Percentiles rank a stretch among this genome's conserved stretches.
Evolutionary conservation across 2,888 invertebrate genomes (phyloP).

Genomic region (Eremobia ochroleuca): DNA sequence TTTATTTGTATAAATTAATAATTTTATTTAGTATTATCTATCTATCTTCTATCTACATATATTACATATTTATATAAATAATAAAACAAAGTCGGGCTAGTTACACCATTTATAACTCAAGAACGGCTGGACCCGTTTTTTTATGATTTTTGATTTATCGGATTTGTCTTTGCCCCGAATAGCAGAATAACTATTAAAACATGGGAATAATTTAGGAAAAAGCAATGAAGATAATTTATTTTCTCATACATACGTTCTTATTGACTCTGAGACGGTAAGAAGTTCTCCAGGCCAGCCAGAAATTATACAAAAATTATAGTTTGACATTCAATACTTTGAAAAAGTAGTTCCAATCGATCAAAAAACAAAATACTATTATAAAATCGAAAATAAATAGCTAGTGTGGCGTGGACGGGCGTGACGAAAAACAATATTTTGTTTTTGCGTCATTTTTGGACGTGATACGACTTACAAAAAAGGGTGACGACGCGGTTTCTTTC

Average conservation of each 20-base stretch:
- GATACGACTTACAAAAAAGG: conserved; percentile 82
- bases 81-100: too few species aligned
- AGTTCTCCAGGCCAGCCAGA: not conserved
- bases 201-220: not conserved
- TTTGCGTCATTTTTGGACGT: conserved; percentile 82
- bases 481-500: conserved; percentile 79
- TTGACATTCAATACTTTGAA: not conserved
- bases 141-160: too few species aligned
- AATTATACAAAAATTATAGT: not conserved
- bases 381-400: conserved; percentile 82
- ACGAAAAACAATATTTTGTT: conserved; percentile 86
- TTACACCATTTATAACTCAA: too few species aligned
- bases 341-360: not conserved
- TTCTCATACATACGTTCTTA: too few species aligned
- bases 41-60: too few species aligned
- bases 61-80: too few species aligned
- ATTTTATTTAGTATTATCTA: too few species aligned
- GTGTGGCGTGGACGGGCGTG: conserved; percentile 85
- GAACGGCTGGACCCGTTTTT: too few species aligned
- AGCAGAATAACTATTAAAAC: too few species aligned
- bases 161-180: too few species aligned
- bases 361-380: conserved; percentile 15
- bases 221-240: not conserved
- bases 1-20: not conserved
- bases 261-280: not conserved